A percentile compares a stretch with the other conserved stretches of the same genome.
phyloP scores from a whole-genome alignment of 2,113 vertebrate species.

The Capra hircus region DNA sequence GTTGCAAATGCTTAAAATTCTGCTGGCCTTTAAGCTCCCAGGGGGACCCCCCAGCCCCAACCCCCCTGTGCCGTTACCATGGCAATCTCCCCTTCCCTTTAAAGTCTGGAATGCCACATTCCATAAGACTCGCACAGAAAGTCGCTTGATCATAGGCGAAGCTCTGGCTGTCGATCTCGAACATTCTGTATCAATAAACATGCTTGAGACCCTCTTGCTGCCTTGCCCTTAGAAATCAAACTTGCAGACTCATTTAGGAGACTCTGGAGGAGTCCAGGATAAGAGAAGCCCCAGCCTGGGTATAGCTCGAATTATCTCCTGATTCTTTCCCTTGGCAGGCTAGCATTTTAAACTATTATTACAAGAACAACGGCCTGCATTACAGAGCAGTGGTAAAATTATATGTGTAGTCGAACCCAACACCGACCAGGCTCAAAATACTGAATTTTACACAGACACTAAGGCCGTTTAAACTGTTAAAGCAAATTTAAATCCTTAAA shows the following conservation, averaged over 20 bases:
- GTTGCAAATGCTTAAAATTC: conserved; percentile 31
- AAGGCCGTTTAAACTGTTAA: neutral
- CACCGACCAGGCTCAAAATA: neutral
- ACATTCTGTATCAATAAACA: conserved; percentile 68
- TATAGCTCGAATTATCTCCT: fast-evolving
- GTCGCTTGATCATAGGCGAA: conserved; percentile 53
- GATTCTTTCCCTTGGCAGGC: fast-evolving
- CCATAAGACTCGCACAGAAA: conserved; percentile 53
- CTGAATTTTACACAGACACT: neutral
- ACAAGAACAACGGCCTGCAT: fast-evolving
- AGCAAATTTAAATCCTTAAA: neutral
- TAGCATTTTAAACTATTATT: neutral
- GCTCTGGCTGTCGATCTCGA: conserved; percentile 44
- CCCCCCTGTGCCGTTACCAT: conserved; percentile 44
- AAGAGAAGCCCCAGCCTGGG: fast-evolving
- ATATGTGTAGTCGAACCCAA: fast-evolving
- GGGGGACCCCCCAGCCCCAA: conserved; percentile 40
- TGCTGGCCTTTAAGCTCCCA: conserved; percentile 12
- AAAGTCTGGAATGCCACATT: conserved; percentile 43
- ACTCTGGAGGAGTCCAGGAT: neutral
- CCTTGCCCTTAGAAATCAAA: neutral
- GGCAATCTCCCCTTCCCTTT: conserved; percentile 45
- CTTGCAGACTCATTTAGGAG: fast-evolving
- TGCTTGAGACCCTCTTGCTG: neutral
- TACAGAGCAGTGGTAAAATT: neutral